Evolutionary conservation across 2,113 vertebrate species (phyloP), one percentile per base, ranked within the genome.

Genomic region (Scalopus aquaticus): DNA sequence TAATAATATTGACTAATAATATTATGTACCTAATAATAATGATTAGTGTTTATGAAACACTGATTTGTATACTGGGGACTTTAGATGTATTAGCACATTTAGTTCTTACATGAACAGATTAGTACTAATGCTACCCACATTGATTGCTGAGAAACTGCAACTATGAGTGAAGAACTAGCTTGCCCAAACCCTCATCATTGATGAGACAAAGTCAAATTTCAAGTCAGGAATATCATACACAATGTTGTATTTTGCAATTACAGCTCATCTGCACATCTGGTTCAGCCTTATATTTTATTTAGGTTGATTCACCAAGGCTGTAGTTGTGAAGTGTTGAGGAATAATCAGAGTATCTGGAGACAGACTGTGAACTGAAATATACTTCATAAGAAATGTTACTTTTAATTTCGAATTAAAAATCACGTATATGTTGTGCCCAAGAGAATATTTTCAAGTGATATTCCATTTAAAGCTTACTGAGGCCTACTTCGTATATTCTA

Each of bases 361-460:
- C 78, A 88, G 5, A 72, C 3, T 37, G 5, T 44, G 30, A 72
- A 62, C 26, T 60, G 65, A 88, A 77, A 56, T 46, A 88, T 32
- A 72, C 30, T 84, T 72, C 28, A 20, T 32, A n/a, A 37, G 58
- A 49, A 17, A 46, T 49, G 35, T 30, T 0, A 44, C 37, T 70
- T 91, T 84, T 84, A 54, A 44, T 72, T 92, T 78, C 35, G 64
- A 78, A 56, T 74, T 92, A 82, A 88, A 88, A 62, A 13, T n/a
- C 30, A 49, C 37, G 37, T 72, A 72, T 26, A 32, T 46, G 54
- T 62, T 46, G 5, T 13, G 19, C 6, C 35, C 35, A 83, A 54
- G 70, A 77, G 28, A 83, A 83, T 95, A 62, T 82, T 69, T 69
- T 82, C 35, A 76, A 73, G 42, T 56, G 9, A 32, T 11, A 64